Percentiles rank a stretch among this genome's conserved stretches.
Evolutionary conservation across 1,140 invertebrate species (phyloP).

Genomic region (Drosophila yakuba): DNA sequence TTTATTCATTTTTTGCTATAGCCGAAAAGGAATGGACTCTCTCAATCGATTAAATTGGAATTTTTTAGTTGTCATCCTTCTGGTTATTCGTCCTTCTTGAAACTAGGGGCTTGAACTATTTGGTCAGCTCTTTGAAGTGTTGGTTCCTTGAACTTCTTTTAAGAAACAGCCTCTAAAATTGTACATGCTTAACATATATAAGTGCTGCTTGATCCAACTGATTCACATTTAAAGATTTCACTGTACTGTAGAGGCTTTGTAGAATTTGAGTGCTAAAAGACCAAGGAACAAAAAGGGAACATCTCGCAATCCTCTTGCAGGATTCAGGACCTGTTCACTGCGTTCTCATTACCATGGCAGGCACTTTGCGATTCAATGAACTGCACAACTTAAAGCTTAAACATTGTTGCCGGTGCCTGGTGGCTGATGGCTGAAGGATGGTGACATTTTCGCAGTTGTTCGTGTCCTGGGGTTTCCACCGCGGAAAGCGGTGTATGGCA

Average conservation of each 20-base stretch:
- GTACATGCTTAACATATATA: too few species aligned
- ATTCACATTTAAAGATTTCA: not conserved
- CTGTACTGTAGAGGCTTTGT: not conserved
- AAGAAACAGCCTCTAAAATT: too few species aligned
- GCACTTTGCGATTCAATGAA: slow-evolving; percentile 42
- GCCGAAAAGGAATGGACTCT: slow-evolving; percentile 12
- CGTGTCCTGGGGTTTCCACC: slow-evolving; percentile 22
- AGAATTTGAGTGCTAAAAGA: slow-evolving; percentile 15
- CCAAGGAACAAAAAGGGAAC: slow-evolving; percentile 1
- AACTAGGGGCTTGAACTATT: not conserved
- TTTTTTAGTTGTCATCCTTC: slow-evolving; percentile 31
- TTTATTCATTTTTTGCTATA: not conserved
- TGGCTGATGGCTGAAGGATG: not conserved
- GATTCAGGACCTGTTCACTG: slow-evolving; percentile 6
- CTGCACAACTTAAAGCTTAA: slow-evolving; percentile 38
- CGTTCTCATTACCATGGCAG: slow-evolving; percentile 31
- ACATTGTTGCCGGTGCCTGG: slow-evolving; percentile 27
- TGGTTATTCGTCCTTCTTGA: not conserved
- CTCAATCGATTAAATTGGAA: slow-evolving; percentile 59
- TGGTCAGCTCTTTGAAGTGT: not conserved
- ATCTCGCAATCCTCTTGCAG: slow-evolving; percentile 21
- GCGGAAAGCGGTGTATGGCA: not conserved
- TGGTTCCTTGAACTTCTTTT: too few species aligned
- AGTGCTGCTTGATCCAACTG: too few species aligned
- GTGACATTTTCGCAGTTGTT: slow-evolving; percentile 35